Percentiles rank a stretch among this genome's conserved stretches.
Evolutionary conservation across 2,797 vertebrate genomes (phyloP).

Genomic region (Anabas testudineus): DNA sequence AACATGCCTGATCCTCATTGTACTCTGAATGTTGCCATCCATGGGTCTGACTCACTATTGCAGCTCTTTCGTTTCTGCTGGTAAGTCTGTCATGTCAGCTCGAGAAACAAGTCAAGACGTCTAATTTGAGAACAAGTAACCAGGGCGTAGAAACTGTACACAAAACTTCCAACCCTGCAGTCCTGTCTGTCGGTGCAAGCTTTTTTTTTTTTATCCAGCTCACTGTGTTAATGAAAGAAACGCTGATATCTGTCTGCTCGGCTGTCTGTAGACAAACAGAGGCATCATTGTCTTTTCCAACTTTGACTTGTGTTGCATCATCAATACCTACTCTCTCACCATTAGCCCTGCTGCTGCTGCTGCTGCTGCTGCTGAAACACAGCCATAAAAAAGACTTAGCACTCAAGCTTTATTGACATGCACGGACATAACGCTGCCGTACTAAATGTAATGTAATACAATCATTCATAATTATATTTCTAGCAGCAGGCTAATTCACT

Average conservation of each 20-base stretch:
- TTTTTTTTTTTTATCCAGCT: slow-evolving; percentile 23
- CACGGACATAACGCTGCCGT: slow-evolving; percentile 49
- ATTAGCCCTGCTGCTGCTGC: slow-evolving; percentile 21
- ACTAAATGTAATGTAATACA: slow-evolving; percentile 65
- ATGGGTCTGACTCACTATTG: not conserved
- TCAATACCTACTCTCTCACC: slow-evolving; percentile 35
- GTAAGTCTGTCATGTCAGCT: slow-evolving; percentile 9
- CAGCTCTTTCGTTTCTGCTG: slow-evolving; percentile 8
- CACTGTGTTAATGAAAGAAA: slow-evolving; percentile 49
- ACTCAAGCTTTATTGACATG: slow-evolving; percentile 67
- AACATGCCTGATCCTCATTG: slow-evolving; percentile 15
- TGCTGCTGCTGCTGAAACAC: slow-evolving; percentile 44
- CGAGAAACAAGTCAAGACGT: not conserved
- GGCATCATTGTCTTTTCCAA: slow-evolving; percentile 11
- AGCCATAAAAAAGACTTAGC: slow-evolving; percentile 55
- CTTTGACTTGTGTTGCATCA: slow-evolving; percentile 44
- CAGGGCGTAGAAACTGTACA: not conserved
- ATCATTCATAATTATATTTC: slow-evolving; percentile 69
- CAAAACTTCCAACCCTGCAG: slow-evolving; percentile 16
- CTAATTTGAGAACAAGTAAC: slow-evolving; percentile 12
- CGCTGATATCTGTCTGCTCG: slow-evolving; percentile 43
- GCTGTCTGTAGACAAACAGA: slow-evolving; percentile 39
- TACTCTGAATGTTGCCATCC: slow-evolving; percentile 19
- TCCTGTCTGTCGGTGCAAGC: slow-evolving; percentile 5
- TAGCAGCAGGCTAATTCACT: slow-evolving; percentile 59